Conservation (phyloP, 2,113 vertebrate genomes). For the Psettodes erumei region DNA sequence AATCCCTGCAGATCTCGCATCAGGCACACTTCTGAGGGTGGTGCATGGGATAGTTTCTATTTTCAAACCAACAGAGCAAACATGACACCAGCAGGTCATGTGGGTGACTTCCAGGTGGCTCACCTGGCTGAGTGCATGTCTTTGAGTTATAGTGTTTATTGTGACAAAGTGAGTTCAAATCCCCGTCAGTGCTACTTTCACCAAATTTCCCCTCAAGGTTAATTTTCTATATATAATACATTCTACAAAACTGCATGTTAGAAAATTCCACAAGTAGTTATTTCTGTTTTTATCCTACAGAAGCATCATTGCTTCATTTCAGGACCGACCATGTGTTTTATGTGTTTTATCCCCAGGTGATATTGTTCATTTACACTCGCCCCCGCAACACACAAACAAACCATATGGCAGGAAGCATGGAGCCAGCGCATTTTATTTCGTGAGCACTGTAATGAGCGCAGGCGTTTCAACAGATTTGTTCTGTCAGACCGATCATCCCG, state of each 20-base stretch:
- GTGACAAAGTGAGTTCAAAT: too few species aligned
- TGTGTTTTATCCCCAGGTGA: neutral
- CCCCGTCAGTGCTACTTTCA: too few species aligned
- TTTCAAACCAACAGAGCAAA: conserved; percentile 23
- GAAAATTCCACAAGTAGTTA: neutral
- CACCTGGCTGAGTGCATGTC: too few species aligned
- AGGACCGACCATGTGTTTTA: too few species aligned
- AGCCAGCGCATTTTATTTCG: neutral
- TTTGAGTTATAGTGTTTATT: too few species aligned
- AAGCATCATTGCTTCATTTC: too few species aligned
- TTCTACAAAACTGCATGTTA: neutral
- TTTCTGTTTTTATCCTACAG: neutral
- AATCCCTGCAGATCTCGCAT: conserved; percentile 42
- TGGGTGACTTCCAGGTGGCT: too few species aligned
- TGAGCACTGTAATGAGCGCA: neutral
- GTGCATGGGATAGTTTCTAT: conserved; percentile 35
- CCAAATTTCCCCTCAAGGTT: too few species aligned
- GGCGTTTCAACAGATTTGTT: conserved; percentile 21
- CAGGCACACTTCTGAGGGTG: conserved; percentile 10
- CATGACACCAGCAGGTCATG: neutral
- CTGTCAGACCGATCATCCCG: conserved; percentile 2
- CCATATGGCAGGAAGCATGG: conserved; percentile 36
- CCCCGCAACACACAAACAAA: neutral
- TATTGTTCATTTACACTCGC: neutral
- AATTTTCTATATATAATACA: too few species aligned